Percentiles rank a stretch among this genome's conserved stretches.
Evolutionary conservation across 1,140 invertebrate genomes (phyloP).

Genomic region (Lysiphlebus fabarum): DNA sequence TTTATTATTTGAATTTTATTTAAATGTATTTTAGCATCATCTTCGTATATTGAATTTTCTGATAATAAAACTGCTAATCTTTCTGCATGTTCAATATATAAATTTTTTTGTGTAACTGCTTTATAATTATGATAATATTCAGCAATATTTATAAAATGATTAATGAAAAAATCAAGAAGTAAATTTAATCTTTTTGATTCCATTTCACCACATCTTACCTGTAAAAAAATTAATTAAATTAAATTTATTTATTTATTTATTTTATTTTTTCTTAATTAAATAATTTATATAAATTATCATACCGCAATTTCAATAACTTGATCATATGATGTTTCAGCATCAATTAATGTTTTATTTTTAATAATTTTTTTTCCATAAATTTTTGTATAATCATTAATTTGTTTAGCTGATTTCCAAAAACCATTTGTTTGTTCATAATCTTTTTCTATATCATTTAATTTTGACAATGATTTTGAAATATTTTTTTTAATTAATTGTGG

Average conservation of each 20-base stretch:
- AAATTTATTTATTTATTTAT: too few species aligned
- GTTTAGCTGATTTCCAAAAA: slow-evolving; percentile 53
- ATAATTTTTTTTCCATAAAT: slow-evolving; percentile 24
- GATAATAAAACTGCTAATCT: slow-evolving; percentile 63
- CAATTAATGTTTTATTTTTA: slow-evolving; percentile 36
- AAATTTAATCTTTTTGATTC: slow-evolving; percentile 49
- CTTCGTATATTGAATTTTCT: slow-evolving; percentile 56
- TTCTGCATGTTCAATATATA: slow-evolving; percentile 68
- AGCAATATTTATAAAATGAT: slow-evolving; percentile 67
- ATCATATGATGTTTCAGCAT: slow-evolving; percentile 34
- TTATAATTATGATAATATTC: slow-evolving; percentile 60
- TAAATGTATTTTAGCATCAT: slow-evolving; percentile 53
- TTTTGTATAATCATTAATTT: slow-evolving; percentile 39
- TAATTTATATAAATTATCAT: slow-evolving; percentile 18
- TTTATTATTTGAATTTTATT: slow-evolving; percentile 46
- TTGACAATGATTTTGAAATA: neutral
- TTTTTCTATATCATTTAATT: neutral
- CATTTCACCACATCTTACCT: slow-evolving; percentile 43
- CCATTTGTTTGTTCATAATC: slow-evolving; percentile 22
- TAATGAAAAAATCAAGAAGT: slow-evolving; percentile 67
- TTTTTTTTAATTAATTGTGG: slow-evolving; percentile 31
- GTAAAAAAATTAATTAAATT: slow-evolving; percentile 16
- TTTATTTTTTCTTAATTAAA: neutral
- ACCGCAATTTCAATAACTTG: slow-evolving; percentile 48
- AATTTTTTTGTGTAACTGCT: slow-evolving; percentile 58